phyloP scores from a whole-genome alignment of 2,113 vertebrate genomes.

The Strigops habroptila region DNA sequence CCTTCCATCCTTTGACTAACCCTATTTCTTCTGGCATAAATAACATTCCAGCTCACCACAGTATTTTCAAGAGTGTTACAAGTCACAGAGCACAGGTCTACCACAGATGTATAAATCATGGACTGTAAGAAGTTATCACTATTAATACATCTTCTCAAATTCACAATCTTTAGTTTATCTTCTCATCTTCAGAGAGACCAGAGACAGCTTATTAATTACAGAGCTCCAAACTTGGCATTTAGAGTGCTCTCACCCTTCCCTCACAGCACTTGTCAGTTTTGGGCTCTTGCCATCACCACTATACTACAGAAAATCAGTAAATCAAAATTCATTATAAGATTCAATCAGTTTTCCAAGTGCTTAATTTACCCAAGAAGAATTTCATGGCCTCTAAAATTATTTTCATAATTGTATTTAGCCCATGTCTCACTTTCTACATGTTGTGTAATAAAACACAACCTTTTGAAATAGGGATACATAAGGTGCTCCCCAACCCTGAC shows the following conservation, averaged over 20 bases:
- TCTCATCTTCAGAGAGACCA: not conserved
- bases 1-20: not conserved
- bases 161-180: conserved; percentile 9
- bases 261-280: conserved; percentile 62
- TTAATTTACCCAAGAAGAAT: conserved; percentile 52
- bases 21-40: not conserved
- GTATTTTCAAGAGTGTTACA: not conserved
- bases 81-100: not conserved
- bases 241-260: conserved; percentile 58
- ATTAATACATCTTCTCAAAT: not conserved
- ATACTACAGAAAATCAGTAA: conserved; percentile 60
- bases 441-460: not conserved
- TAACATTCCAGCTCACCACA: not conserved
- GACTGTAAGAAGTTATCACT: not conserved
- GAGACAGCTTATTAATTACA: conserved; percentile 49
- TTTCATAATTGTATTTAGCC: conserved; percentile 9
- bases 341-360: conserved; percentile 58
- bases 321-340: conserved; percentile 59
- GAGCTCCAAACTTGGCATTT: conserved; percentile 51
- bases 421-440: not conserved
- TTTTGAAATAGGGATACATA: not conserved
- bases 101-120: not conserved
- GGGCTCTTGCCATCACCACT: conserved; percentile 55
- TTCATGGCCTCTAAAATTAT: conserved; percentile 27
- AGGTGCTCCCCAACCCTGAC: not conserved